Evolutionary conservation across 2,797 vertebrate species (phyloP).

Genomic region (Poeciliopsis gracilis): DNA sequence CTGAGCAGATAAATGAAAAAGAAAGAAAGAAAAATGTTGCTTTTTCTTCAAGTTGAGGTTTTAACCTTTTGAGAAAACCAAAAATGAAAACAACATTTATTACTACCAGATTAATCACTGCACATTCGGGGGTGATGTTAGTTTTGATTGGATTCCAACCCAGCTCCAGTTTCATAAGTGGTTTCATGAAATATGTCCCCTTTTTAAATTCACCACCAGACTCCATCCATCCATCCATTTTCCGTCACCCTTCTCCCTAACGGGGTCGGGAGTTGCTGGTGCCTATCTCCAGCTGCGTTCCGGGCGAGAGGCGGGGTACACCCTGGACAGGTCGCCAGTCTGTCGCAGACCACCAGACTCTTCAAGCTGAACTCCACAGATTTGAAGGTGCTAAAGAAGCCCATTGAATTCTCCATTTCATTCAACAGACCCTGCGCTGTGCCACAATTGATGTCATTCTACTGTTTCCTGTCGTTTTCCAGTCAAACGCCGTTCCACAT

Average conservation of each 20-base stretch:
- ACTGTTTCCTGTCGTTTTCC: slow-evolving; percentile 75
- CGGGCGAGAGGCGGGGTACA: too few relatives aligned
- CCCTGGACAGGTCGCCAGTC: too few relatives aligned
- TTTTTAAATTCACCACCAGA: slow-evolving; percentile 62
- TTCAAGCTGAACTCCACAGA: slow-evolving; percentile 58
- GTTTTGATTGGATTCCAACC: slow-evolving; percentile 69
- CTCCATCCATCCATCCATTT: too few relatives aligned
- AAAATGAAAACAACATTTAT: slow-evolving; percentile 70
- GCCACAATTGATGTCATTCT: slow-evolving; percentile 75
- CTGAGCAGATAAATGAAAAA: slow-evolving; percentile 20
- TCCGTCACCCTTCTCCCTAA: too few relatives aligned
- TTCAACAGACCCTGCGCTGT: slow-evolving; percentile 65
- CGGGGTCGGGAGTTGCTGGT: too few relatives aligned
- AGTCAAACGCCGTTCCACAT: slow-evolving; percentile 58
- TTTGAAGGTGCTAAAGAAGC: slow-evolving; percentile 63
- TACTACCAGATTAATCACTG: slow-evolving; percentile 74
- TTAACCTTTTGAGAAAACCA: slow-evolving; percentile 48
- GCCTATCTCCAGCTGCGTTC: too few relatives aligned
- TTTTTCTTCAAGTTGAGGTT: slow-evolving; percentile 43
- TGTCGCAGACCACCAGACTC: slow-evolving; percentile 47
- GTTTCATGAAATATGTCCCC: slow-evolving; percentile 63
- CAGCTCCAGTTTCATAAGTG: slow-evolving; percentile 61
- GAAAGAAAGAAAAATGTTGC: slow-evolving; percentile 28
- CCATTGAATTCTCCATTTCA: slow-evolving; percentile 68
- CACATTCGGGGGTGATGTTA: slow-evolving; percentile 68